Evolutionary conservation across 1,140 invertebrate genomes (phyloP), one percentile per base, ranked within the genome.

Genomic region (Drosophila kurseongensis): DNA sequence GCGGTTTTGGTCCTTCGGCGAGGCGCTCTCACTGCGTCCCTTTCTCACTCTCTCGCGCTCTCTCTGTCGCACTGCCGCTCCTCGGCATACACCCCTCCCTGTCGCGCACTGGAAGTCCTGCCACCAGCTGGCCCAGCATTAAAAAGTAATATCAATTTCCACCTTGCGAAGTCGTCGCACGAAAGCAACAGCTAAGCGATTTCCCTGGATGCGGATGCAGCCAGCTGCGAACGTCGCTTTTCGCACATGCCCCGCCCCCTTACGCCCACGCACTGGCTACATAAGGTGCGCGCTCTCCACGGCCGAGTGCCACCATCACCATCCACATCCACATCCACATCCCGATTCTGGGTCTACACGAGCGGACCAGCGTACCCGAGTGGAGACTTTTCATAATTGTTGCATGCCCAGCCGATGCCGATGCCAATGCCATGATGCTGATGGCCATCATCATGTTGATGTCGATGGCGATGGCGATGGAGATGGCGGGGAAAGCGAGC

Each of bases 81-180:
- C 1, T 16, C 7, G 6, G 36, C 27, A 14, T 47, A 32, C 7
- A n/a, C 38, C 65, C 32, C 47, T 69, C 74, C 41, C 75, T 76
- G 38, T 52, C 73, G 62, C 36, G 29, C 51, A 68, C 56, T 51
- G 68, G 60, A 75, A 89, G 67, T 78, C 52, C 45, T 45, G 66
- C 84, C 84, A 89, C 29, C 48, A 51, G 84, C 84, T 89, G 84
- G 84, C 80, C 69, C 84, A 89, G 84, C 84, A 89, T 89, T 89
- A 89, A 89, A 89, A 89, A 89, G 84, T 89, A 89, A 89, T 89
- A 89, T 89, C 84, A 89, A 89, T 89, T 89, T 89, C 84, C 80
- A 84, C 84, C 84, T 89, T 88, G 81, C 83, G 54, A 86, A 71
- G 65, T 68, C 80, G 61, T 32, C 48, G 79, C 66, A 77, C 66